phyloP scores from a whole-genome alignment of 2,888 invertebrate genomes.

The Acholoe squamosa region DNA sequence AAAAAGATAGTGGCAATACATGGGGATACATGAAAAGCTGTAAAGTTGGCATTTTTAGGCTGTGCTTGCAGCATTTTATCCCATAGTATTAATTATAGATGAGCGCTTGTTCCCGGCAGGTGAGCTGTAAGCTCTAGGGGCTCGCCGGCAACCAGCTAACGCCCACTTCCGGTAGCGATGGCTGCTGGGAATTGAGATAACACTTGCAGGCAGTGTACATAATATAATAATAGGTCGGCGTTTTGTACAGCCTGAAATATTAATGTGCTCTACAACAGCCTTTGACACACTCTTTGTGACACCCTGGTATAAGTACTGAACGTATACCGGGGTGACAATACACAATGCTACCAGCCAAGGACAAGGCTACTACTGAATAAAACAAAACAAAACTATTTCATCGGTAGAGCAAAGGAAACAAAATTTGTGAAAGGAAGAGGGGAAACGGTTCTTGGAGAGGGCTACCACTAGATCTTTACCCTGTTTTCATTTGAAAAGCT shows the following conservation, averaged over 20 bases:
- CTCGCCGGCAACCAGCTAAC: slow-evolving; percentile 4
- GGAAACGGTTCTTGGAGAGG: too few species aligned
- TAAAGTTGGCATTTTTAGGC: background rate
- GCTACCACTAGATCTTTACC: too few species aligned
- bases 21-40: background rate
- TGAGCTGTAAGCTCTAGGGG: background rate
- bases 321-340: too few species aligned
- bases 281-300: background rate
- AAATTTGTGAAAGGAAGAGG: too few species aligned
- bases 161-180: background rate
- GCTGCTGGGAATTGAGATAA: background rate
- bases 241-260: background rate
- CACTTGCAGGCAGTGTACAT: background rate
- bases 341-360: too few species aligned
- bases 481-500: too few species aligned
- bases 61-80: background rate
- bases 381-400: too few species aligned
- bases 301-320: too few species aligned
- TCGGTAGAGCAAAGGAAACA: too few species aligned
- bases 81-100: background rate
- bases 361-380: too few species aligned
- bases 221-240: background rate
- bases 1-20: too few species aligned
- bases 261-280: background rate
- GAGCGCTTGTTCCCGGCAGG: slow-evolving; percentile 20